These are phyloP conservation scores for Cerastis rubricosa DNA, from an alignment of 2,888 invertebrate genomes.

Conservation along the genomic window DNA sequence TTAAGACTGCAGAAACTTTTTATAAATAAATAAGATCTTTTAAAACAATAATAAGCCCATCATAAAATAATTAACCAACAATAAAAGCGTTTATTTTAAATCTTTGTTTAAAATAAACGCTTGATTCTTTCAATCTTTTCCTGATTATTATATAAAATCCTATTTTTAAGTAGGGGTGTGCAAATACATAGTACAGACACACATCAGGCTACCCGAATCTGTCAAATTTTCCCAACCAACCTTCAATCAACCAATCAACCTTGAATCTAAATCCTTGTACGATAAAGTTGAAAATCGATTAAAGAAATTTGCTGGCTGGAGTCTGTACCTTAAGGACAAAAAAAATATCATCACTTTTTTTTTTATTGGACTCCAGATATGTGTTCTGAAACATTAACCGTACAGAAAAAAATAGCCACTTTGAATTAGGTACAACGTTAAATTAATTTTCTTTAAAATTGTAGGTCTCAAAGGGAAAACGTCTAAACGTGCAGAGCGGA, in stretches of 20 bases:
- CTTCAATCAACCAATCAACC: too few relatives aligned
- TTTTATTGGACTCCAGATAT: neutral
- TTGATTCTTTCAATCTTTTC: neutral
- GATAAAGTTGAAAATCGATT: neutral
- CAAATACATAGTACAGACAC: too few relatives aligned
- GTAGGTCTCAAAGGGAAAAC: constrained; percentile 65
- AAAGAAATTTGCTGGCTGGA: too few relatives aligned
- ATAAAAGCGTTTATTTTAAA: neutral
- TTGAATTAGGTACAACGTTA: neutral
- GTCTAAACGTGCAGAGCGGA: constrained; percentile 68
- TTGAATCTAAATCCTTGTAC: too few relatives aligned
- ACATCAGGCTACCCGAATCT: too few relatives aligned
- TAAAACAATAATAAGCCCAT: neutral
- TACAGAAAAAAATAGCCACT: neutral
- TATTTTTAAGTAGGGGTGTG: neutral
- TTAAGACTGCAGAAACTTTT: neutral
- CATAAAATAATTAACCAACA: neutral
- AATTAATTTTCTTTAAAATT: neutral
- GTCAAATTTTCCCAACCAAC: too few relatives aligned
- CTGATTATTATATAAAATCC: neutral
- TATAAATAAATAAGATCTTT: neutral
- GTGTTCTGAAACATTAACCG: neutral
- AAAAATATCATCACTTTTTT: too few relatives aligned
- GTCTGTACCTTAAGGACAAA: too few relatives aligned
- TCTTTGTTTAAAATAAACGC: neutral